Evolutionary conservation across 30 jellyfish, hydroid and myxozoan genomes (phyloP).

Genomic region (Catostylus mosaicus): DNA sequence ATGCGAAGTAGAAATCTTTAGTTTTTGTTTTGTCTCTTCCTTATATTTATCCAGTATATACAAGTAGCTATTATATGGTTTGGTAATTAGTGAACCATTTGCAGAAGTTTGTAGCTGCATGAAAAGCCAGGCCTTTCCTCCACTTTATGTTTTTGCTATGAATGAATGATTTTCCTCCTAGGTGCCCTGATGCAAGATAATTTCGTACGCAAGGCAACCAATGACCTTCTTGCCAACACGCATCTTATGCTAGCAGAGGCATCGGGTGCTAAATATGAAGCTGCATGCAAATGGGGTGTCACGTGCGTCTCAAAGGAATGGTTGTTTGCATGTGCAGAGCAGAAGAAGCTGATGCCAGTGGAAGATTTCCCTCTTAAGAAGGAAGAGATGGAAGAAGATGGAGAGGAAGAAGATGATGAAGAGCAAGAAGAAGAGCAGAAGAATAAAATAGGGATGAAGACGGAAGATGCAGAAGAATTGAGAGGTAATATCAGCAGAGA

Average conservation of each 20-base stretch:
- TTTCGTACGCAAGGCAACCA: slow-evolving; percentile 72
- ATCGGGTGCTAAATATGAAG: slow-evolving; percentile 87
- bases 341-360: slow-evolving; percentile 57
- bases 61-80: too few relatives aligned
- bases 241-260: slow-evolving; percentile 89
- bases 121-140: not conserved
- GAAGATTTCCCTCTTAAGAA: slow-evolving; percentile 48
- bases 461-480: not conserved
- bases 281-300: slow-evolving; percentile 87
- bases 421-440: slow-evolving; percentile 7
- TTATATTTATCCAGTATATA: too few relatives aligned
- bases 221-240: slow-evolving; percentile 79
- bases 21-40: too few relatives aligned
- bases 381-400: not conserved
- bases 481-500: not conserved
- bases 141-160: not conserved
- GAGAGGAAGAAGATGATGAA: not conserved
- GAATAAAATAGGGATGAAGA: not conserved
- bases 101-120: too few relatives aligned
- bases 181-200: slow-evolving; percentile 92
- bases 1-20: too few relatives aligned
- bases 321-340: slow-evolving; percentile 89
- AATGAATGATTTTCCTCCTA: slow-evolving; percentile 2
- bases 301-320: slow-evolving; percentile 82
- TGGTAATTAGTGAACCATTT: too few relatives aligned